Evolutionary conservation across 2,113 vertebrate genomes (phyloP).

Genomic region (Notarius quadriscutis): DNA sequence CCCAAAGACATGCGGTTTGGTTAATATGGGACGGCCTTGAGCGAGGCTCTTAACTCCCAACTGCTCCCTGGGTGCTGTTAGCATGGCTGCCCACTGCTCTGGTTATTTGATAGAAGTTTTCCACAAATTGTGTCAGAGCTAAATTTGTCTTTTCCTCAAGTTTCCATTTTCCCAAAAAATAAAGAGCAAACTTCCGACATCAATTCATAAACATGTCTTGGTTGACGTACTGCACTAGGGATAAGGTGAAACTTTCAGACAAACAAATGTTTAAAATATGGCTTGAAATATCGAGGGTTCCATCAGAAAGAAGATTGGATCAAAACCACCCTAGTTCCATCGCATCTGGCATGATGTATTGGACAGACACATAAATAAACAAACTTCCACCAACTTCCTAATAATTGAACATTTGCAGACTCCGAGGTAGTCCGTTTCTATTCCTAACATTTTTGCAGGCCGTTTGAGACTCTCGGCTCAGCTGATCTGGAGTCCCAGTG

Average conservation of each 20-base stretch:
- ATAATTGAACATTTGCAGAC: neutral
- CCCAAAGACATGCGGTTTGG: no score
- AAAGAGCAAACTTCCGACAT: neutral
- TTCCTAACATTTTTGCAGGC: neutral
- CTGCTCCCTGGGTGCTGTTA: no score
- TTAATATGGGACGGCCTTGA: no score
- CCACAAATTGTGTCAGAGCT: neutral
- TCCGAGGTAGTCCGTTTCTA: neutral
- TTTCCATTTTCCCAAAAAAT: neutral
- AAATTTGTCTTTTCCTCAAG: neutral
- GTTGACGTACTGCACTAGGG: neutral
- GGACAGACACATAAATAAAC: neutral
- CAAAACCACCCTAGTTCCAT: neutral
- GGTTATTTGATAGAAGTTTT: neutral
- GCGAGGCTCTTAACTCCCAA: no score
- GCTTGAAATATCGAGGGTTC: neutral
- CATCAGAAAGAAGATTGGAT: neutral
- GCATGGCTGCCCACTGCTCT: no score
- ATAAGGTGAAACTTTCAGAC: neutral
- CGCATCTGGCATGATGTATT: neutral
- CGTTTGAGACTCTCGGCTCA: neutral
- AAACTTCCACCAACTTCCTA: neutral
- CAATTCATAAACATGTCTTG: neutral
- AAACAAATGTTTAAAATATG: neutral
- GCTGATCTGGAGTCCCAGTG: slow-evolving; percentile 15